These are phyloP conservation scores for Zaprionus ghesquierei DNA, from an alignment of 1,140 invertebrate genomes.

Conservation along the genomic window DNA sequence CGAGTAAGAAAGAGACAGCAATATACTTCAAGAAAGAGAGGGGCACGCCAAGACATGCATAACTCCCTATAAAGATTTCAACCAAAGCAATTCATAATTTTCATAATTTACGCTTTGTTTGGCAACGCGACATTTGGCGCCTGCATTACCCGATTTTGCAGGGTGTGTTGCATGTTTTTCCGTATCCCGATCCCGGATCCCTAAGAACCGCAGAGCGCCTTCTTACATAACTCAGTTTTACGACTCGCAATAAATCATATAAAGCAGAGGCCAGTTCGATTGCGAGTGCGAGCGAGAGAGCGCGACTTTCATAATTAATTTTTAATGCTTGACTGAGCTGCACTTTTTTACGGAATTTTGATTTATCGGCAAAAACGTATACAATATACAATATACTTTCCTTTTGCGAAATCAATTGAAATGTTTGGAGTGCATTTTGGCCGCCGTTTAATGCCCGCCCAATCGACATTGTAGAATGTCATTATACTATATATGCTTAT, in stretches of 20 bases:
- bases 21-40: too few relatives aligned
- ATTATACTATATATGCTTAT: slow-evolving; percentile 61
- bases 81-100: slow-evolving; percentile 78
- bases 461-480: slow-evolving; percentile 79
- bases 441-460: slow-evolving; percentile 75
- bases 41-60: slow-evolving; percentile 20
- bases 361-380: slow-evolving; percentile 48
- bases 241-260: slow-evolving; percentile 72
- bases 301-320: slow-evolving; percentile 72
- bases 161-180: slow-evolving; percentile 42
- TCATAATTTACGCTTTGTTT: slow-evolving; percentile 82
- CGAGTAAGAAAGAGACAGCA: slow-evolving; percentile 3
- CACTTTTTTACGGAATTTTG: slow-evolving; percentile 60
- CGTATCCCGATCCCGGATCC: slow-evolving; percentile 17
- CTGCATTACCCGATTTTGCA: slow-evolving; percentile 46
- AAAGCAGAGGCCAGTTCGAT: slow-evolving; percentile 4
- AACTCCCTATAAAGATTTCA: slow-evolving; percentile 55
- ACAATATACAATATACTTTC: slow-evolving; percentile 30
- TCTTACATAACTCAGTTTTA: slow-evolving; percentile 78
- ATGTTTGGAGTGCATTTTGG: slow-evolving; percentile 72
- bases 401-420: slow-evolving; percentile 65
- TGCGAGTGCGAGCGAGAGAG: slow-evolving; percentile 13
- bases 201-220: slow-evolving; percentile 59
- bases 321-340: slow-evolving; percentile 73
- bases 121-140: slow-evolving; percentile 74